Conservation (phyloP, 2,888 invertebrate species). For the Lydus trimaculatus region DNA sequence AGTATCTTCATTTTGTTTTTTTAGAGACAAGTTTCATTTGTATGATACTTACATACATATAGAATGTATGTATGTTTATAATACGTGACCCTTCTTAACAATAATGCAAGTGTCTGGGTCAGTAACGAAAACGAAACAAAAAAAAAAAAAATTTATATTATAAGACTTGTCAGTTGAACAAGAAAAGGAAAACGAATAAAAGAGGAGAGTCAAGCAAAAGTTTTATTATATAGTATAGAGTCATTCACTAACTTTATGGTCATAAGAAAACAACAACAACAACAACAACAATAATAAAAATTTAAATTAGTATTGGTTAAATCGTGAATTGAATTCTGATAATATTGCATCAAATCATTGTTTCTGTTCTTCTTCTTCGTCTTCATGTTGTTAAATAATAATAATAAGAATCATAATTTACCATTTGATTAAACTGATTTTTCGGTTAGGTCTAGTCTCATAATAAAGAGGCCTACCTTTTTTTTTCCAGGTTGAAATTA, state of each 20-base stretch:
- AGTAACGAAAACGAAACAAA: slow-evolving; percentile 40
- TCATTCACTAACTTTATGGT: not conserved
- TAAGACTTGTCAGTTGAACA: slow-evolving; percentile 18
- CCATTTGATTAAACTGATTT: too few relatives aligned
- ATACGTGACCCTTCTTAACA: slow-evolving; percentile 41
- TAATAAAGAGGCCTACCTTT: too few relatives aligned
- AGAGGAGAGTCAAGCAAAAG: not conserved
- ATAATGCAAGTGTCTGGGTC: slow-evolving; percentile 41
- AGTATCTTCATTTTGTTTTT: not conserved
- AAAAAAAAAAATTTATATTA: slow-evolving; percentile 16
- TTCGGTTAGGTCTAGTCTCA: too few relatives aligned
- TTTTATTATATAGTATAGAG: not conserved
- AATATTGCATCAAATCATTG: slow-evolving; percentile 3
- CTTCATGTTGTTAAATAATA: not conserved
- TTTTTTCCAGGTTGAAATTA: not conserved
- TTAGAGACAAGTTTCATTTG: slow-evolving; percentile 5
- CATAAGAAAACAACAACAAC: not conserved
- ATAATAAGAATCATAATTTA: not conserved
- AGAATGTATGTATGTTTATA: slow-evolving; percentile 29
- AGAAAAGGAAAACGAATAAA: not conserved
- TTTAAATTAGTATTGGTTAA: not conserved
- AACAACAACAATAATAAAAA: not conserved
- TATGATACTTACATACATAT: not conserved
- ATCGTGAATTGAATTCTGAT: slow-evolving; percentile 4
- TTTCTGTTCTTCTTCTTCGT: too few relatives aligned